Evolutionary conservation across 2,113 vertebrate genomes (phyloP).

Genomic region (Chaenocephalus aceratus): DNA sequence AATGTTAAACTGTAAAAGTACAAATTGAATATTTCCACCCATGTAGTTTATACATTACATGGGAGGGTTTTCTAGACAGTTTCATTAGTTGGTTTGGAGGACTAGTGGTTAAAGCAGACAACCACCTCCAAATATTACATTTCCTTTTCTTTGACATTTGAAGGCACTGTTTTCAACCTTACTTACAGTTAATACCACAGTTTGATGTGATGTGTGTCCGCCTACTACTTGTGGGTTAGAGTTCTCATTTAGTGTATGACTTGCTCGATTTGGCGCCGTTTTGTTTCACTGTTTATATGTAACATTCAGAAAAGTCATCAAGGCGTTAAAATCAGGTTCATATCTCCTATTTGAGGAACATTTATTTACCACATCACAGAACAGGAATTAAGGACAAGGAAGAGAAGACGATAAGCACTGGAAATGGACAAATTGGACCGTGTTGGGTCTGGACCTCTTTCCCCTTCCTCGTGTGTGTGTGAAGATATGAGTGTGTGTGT

Average conservation of each 20-base stretch:
- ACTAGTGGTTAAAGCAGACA: neutral
- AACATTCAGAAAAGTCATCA: neutral
- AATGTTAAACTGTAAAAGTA: neutral
- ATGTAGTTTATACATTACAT: neutral
- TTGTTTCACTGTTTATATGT: neutral
- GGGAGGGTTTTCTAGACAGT: neutral
- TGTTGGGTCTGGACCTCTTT: no score
- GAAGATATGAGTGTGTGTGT: neutral
- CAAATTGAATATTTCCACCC: neutral
- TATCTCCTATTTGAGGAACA: neutral
- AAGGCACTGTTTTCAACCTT: neutral
- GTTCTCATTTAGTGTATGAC: neutral
- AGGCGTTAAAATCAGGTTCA: neutral
- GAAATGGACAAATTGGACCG: neutral
- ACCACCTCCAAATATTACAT: neutral
- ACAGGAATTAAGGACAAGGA: neutral
- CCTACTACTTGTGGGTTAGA: neutral
- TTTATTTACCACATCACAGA: neutral
- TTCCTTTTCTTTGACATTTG: neutral
- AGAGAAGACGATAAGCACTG: neutral
- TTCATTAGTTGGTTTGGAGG: neutral
- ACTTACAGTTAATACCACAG: no score
- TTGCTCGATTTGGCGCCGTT: neutral
- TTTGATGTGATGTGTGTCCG: neutral
- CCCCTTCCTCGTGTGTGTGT: neutral